phyloP scores from a whole-genome alignment of 2,113 vertebrate species.

The Pheucticus melanocephalus region DNA sequence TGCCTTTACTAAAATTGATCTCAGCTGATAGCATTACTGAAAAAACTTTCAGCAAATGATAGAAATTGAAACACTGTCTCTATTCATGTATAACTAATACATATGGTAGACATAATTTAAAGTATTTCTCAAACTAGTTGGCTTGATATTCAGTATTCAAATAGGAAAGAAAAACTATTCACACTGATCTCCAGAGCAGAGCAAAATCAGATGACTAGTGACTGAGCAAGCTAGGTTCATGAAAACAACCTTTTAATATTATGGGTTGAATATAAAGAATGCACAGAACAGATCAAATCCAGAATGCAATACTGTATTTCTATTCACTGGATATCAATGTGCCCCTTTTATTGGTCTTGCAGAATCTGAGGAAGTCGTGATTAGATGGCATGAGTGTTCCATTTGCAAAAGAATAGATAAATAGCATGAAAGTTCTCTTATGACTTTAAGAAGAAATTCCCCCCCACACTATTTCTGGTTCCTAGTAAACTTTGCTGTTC shows the following conservation, averaged over 20 bases:
- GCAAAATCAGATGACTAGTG: constrained; percentile 39
- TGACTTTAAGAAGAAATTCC: constrained; percentile 47
- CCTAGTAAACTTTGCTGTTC: constrained; percentile 66
- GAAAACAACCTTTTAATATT: constrained; percentile 72
- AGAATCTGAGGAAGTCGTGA: constrained; percentile 74
- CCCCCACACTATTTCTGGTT: constrained; percentile 63
- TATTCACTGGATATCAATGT: constrained; percentile 76
- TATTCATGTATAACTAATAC: background rate
- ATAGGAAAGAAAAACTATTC: constrained; percentile 48
- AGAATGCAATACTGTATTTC: constrained; percentile 61
- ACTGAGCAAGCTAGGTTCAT: constrained; percentile 59
- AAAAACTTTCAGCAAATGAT: background rate
- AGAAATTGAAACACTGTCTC: background rate
- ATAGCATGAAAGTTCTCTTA: constrained; percentile 65
- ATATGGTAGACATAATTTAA: background rate
- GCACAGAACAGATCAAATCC: constrained; percentile 65
- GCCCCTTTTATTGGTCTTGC: constrained; percentile 67
- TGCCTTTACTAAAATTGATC: background rate
- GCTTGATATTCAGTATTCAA: background rate
- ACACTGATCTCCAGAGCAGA: constrained; percentile 45
- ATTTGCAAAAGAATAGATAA: constrained; percentile 69
- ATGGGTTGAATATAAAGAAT: constrained; percentile 65
- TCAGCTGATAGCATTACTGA: background rate
- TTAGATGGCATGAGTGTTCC: constrained; percentile 72
- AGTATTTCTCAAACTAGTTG: background rate